These are phyloP conservation scores for Melipona bicolor DNA, from an alignment of 2,888 invertebrate species.

Conservation along the genomic window DNA sequence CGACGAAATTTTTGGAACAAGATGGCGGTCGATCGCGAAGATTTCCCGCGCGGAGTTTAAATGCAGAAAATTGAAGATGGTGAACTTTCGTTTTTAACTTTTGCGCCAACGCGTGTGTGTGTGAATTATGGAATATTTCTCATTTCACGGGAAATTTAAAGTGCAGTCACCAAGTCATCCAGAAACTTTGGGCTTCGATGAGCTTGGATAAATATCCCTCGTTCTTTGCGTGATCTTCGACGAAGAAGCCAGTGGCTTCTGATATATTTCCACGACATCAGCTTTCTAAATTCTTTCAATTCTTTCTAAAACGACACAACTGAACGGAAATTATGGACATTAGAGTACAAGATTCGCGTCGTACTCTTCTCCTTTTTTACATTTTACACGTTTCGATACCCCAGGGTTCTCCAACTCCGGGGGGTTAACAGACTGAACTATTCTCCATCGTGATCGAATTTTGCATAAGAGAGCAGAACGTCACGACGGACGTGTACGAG, in stretches of 20 bases:
- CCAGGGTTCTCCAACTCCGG: too few relatives aligned
- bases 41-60: background rate
- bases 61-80: background rate
- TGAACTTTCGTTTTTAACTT: conserved; percentile 1
- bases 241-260: background rate
- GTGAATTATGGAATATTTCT: conserved; percentile 3
- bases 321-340: too few relatives aligned
- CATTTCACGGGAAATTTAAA: background rate
- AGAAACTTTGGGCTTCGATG: conserved; percentile 3
- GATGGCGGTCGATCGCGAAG: background rate
- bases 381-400: too few relatives aligned
- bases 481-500: too few relatives aligned
- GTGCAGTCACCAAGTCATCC: background rate
- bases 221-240: background rate
- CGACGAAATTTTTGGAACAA: background rate
- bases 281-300: background rate
- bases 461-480: too few relatives aligned
- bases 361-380: too few relatives aligned
- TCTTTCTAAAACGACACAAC: too few relatives aligned
- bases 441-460: too few relatives aligned
- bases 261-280: background rate
- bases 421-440: too few relatives aligned
- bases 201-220: background rate
- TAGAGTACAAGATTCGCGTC: too few relatives aligned
- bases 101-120: background rate